Evolutionary conservation across 2,113 vertebrate species (phyloP).

Genomic region (Theristicus caerulescens): DNA sequence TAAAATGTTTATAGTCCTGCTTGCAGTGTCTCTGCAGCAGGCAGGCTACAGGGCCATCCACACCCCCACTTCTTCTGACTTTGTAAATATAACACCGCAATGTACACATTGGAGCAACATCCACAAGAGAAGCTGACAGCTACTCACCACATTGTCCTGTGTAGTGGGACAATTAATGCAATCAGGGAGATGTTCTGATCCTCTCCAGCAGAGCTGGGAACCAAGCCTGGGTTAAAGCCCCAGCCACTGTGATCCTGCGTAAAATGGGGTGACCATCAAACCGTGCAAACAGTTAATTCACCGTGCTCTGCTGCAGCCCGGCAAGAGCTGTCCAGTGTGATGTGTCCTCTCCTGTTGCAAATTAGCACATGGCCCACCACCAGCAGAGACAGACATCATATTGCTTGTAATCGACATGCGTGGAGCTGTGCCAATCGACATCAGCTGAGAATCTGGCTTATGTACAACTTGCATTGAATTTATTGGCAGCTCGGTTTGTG

Average conservation of each 20-base stretch:
- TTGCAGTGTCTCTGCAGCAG: not conserved
- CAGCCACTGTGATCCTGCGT: not conserved
- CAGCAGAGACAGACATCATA: constrained; percentile 31
- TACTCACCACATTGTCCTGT: not conserved
- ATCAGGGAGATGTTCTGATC: not conserved
- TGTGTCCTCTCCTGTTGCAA: not conserved
- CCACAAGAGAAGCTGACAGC: not conserved
- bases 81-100: fast-evolving
- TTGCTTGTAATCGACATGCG: constrained; percentile 6
- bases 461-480: not conserved
- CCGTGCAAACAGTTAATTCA: not conserved
- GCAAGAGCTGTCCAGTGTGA: not conserved
- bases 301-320: not conserved
- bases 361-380: not conserved
- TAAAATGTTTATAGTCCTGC: not conserved
- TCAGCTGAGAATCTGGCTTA: constrained; percentile 55
- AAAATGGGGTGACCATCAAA: not conserved
- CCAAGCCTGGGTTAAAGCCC: not conserved
- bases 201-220: not conserved
- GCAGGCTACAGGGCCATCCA: not conserved
- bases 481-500: not conserved
- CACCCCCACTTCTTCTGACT: not conserved
- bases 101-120: fast-evolving
- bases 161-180: not conserved
- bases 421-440: constrained; percentile 6